phyloP scores from a whole-genome alignment of 1,140 invertebrate species.

The Drosophila sproati region DNA sequence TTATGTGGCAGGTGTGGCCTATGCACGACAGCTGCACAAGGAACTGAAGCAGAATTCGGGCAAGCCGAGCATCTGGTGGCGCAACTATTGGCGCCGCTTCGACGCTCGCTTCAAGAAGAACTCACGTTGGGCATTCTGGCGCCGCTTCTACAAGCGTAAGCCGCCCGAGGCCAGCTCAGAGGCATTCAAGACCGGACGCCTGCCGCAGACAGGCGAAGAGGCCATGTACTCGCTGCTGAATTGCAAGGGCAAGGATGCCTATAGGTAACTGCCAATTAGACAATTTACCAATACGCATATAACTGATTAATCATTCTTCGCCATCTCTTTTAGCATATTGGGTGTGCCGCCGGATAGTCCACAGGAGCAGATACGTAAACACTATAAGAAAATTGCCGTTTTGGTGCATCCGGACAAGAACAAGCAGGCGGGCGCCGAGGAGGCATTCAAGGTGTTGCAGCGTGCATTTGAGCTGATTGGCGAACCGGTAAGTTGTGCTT shows the following conservation, averaged over 20 bases:
- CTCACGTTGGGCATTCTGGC: slow-evolving; percentile 80
- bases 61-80: slow-evolving; percentile 80
- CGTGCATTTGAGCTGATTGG: slow-evolving; percentile 97
- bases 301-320: neutral
- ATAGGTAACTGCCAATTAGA: slow-evolving; percentile 87
- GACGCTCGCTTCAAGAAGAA: slow-evolving; percentile 79
- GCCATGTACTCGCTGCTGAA: slow-evolving; percentile 96
- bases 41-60: slow-evolving; percentile 82
- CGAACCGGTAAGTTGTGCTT: slow-evolving; percentile 89
- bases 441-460: slow-evolving; percentile 97
- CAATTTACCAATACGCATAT: neutral
- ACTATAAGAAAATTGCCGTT: slow-evolving; percentile 96
- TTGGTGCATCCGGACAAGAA: slow-evolving; percentile 98
- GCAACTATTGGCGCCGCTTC: slow-evolving; percentile 74
- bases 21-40: slow-evolving; percentile 68
- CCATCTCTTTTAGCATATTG: slow-evolving; percentile 89
- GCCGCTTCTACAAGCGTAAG: slow-evolving; percentile 77
- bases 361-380: slow-evolving; percentile 97
- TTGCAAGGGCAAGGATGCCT: slow-evolving; percentile 97
- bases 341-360: slow-evolving; percentile 93
- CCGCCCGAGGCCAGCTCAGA: slow-evolving; percentile 63
- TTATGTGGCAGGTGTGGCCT: slow-evolving; percentile 60
- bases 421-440: slow-evolving; percentile 96
- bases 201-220: slow-evolving; percentile 96
- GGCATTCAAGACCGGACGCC: slow-evolving; percentile 84